Percentiles rank a stretch among this genome's conserved stretches.
Evolutionary conservation across 2,113 vertebrate genomes (phyloP).

Genomic region (Orycteropus afer): DNA sequence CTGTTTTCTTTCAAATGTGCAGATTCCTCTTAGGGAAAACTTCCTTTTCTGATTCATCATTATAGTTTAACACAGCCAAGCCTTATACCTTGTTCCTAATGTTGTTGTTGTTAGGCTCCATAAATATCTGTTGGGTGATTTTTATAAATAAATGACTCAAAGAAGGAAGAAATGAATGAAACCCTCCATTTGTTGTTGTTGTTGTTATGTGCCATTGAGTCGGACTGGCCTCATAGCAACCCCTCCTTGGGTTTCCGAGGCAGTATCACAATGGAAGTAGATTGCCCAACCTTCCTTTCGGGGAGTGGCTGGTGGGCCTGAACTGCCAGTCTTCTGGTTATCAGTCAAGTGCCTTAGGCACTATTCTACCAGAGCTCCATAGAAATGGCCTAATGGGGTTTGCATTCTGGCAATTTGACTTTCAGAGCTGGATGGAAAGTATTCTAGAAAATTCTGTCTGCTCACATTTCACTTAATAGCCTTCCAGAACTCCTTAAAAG

Average conservation of each 20-base stretch:
- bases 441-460: conserved; percentile 50
- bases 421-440: conserved; percentile 31
- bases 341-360: too few species aligned
- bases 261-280: too few species aligned
- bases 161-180: conserved; percentile 19
- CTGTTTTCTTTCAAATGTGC: not conserved
- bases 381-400: not conserved
- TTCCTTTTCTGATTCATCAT: not conserved
- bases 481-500: conserved; percentile 34
- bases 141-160: conserved; percentile 52
- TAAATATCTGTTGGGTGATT: not conserved
- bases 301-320: too few species aligned
- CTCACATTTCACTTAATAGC: conserved; percentile 29
- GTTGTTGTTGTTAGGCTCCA: too few species aligned
- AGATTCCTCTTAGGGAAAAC: not conserved
- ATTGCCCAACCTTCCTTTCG: too few species aligned
- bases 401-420: not conserved
- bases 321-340: too few species aligned
- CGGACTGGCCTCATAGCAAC: too few species aligned
- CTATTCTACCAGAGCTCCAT: too few species aligned
- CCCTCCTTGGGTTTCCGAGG: too few species aligned
- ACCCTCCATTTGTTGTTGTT: too few species aligned
- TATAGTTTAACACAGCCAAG: not conserved
- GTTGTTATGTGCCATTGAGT: too few species aligned
- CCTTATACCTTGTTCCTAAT: not conserved